A percentile compares a stretch with the other conserved stretches of the same genome.
Conservation (phyloP, 2,888 invertebrate genomes). For the Pomacea canaliculata region DNA sequence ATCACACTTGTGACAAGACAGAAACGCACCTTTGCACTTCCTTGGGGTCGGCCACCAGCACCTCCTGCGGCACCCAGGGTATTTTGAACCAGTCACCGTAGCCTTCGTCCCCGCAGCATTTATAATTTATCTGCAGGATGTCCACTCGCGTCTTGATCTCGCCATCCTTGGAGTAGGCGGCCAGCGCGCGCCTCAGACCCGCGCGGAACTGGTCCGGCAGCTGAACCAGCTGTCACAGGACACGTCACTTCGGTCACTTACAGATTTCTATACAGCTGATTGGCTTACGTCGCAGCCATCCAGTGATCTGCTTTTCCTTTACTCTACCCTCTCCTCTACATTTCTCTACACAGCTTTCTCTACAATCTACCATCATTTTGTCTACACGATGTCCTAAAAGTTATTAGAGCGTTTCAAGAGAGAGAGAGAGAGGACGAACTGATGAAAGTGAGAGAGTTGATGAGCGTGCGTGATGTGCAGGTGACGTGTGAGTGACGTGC, state of each 20-base stretch:
- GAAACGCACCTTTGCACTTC: conserved; percentile 3
- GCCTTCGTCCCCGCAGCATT: conserved; percentile 61
- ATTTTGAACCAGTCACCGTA: conserved; percentile 64
- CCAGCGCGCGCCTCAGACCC: conserved; percentile 29
- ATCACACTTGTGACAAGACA: neutral
- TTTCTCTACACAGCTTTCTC: no score
- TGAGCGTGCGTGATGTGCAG: neutral
- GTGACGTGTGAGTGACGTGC: conserved; percentile 1
- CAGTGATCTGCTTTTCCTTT: no score
- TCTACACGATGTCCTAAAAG: no score
- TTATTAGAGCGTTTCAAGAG: neutral
- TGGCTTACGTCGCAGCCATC: no score
- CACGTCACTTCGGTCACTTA: no score
- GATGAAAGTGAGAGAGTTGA: neutral
- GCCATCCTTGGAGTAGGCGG: conserved; percentile 42
- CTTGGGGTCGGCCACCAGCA: conserved; percentile 31
- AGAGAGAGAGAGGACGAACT: neutral
- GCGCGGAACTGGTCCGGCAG: conserved; percentile 23
- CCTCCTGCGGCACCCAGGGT: conserved; percentile 51
- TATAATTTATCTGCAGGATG: conserved; percentile 55
- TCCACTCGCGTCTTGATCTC: conserved; percentile 58
- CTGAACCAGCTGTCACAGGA: neutral
- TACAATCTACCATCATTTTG: no score
- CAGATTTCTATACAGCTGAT: no score
- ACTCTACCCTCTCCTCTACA: no score